Conservation (phyloP, 2,113 vertebrate species). For the Spheniscus mendiculus region DNA sequence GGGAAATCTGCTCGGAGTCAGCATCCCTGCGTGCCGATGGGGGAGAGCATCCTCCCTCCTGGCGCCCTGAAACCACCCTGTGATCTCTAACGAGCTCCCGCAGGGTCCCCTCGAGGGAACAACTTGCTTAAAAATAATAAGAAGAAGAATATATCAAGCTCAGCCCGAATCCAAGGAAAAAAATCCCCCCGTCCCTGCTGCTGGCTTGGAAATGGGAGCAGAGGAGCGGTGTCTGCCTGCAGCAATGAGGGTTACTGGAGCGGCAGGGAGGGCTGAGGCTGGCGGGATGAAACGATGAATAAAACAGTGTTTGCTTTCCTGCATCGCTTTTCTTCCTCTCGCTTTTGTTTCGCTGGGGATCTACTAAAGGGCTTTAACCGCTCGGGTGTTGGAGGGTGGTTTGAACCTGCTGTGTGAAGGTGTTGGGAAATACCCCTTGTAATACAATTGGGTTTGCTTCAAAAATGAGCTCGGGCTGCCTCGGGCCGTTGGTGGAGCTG, state of each 20-base stretch:
- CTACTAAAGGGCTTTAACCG: neutral
- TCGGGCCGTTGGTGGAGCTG: neutral
- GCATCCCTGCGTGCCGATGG: neutral
- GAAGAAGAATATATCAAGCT: neutral
- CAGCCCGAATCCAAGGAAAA: neutral
- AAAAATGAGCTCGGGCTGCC: neutral
- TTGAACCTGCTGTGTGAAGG: neutral
- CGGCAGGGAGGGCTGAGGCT: neutral
- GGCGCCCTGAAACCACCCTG: fast-evolving
- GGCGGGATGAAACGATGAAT: neutral
- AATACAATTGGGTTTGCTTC: neutral
- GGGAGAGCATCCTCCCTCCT: neutral
- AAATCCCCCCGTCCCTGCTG: neutral
- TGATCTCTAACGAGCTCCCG: conserved; percentile 26
- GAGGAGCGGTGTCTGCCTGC: neutral
- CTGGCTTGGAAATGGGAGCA: neutral
- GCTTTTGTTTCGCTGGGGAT: neutral
- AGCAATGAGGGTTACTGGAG: neutral
- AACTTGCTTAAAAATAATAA: neutral
- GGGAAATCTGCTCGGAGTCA: neutral
- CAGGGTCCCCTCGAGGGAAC: neutral
- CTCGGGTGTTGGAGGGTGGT: neutral
- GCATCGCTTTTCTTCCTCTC: neutral
- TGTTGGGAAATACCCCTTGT: neutral
- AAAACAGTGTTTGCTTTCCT: neutral